Evolutionary conservation across 2,797 vertebrate species (phyloP), one percentile per base, ranked within the genome.

Genomic region (Manis javanica): DNA sequence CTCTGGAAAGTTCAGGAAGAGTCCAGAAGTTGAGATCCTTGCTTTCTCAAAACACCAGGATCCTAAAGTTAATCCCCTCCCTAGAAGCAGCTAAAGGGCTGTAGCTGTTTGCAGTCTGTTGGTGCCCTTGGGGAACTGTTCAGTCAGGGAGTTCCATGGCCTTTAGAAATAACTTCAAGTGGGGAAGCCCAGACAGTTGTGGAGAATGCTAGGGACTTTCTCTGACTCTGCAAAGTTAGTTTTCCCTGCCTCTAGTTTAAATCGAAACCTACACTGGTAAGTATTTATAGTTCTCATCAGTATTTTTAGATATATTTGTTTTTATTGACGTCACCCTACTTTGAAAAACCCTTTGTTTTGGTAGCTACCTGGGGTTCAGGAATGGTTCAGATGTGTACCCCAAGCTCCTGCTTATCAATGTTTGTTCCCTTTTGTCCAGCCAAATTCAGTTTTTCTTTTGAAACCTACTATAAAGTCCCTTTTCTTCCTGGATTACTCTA

Each of bases 241-340:
- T 51, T 83, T 23, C 11, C 21, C 42, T 31, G 34, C 2, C 15
- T 37, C 55, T 31, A 46, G 83, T 93, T 92, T 90, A 75, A 49
- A n/a, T 77, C 42, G 39, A 88, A 88, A 72, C 68, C 46, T n/a
- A 31, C 9, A 14, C 72, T 89, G 74, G 55, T 61, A 94, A 95
- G 86, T 91, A 78, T 93, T 95, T 91, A 69, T 9, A 72, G 59
- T 77, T 89, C 85, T 26, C 1, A 11, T 51, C 31, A 26, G 89
- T 81, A 39, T 75, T 63, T 71, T n/a, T 10, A 84, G 51, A 23
- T 68, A 57, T 77, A 55, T 83, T 93, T 66, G 11, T 82, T 72
- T 90, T 66, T 72, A 34, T 57, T 96, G 90, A 90, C 18, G 10
- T 96, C 75, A 88, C 78, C n/a, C 10, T 55, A n/a, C 71, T 91